These are phyloP conservation scores for Aradus depressus DNA, from an alignment of 2,888 invertebrate genomes.

Conservation along the genomic window DNA sequence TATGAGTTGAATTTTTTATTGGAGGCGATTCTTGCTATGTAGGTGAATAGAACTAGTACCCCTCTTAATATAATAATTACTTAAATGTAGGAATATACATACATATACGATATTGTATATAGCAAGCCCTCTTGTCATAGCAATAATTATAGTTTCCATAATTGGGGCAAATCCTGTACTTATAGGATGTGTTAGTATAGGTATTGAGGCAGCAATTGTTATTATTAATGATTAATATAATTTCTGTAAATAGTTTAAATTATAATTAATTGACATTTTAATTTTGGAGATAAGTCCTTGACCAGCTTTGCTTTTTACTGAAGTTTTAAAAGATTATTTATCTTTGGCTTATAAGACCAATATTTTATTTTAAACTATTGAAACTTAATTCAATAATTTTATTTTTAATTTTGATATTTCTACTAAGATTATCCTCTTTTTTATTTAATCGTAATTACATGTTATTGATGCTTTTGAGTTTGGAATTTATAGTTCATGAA, in stretches of 20 bases:
- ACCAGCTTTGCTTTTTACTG: constrained; percentile 43
- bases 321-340: constrained; percentile 48
- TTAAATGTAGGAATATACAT: constrained; percentile 51
- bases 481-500: not conserved
- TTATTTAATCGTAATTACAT: constrained; percentile 42
- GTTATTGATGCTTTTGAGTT: not conserved
- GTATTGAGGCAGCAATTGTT: constrained; percentile 16
- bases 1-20: constrained; percentile 42
- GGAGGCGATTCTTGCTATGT: constrained; percentile 49
- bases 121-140: constrained; percentile 41
- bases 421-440: constrained; percentile 38
- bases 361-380: constrained; percentile 56
- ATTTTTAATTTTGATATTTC: constrained; percentile 38
- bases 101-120: constrained; percentile 44
- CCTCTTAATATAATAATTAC: constrained; percentile 52
- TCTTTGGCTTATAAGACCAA: constrained; percentile 57
- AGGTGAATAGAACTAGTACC: constrained; percentile 53
- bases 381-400: constrained; percentile 44
- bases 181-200: constrained; percentile 39
- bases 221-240: constrained; percentile 32
- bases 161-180: constrained; percentile 45
- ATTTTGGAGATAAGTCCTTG: constrained; percentile 60
- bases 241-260: constrained; percentile 51
- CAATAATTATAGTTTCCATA: constrained; percentile 42
- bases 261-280: constrained; percentile 57